A percentile compares a stretch with the other conserved stretches of the same genome.
phyloP scores from a whole-genome alignment of 2,113 vertebrate species.

The Psilopogon haemacephalus region DNA sequence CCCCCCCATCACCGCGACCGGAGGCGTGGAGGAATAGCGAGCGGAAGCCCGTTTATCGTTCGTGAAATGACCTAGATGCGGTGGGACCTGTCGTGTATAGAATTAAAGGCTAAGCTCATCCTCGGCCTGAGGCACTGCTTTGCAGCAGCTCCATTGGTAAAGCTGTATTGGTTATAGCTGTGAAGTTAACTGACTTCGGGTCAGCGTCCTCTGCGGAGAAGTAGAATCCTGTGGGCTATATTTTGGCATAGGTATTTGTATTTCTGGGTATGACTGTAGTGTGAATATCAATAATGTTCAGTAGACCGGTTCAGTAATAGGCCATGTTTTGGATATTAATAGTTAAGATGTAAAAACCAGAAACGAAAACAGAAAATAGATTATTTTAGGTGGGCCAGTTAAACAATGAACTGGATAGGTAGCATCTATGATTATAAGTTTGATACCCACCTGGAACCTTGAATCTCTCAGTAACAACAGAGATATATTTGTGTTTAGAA shows the following conservation, averaged over 20 bases:
- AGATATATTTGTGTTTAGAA: background rate
- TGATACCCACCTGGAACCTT: accelerated
- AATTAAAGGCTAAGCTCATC: accelerated
- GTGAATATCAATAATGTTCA: accelerated
- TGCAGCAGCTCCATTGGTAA: accelerated
- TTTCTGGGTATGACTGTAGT: accelerated
- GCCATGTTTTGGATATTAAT: accelerated
- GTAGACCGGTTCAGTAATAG: accelerated
- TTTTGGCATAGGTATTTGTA: accelerated
- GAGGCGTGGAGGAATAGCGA: too few species aligned
- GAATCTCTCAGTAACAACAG: accelerated
- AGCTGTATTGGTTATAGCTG: accelerated
- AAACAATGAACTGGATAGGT: background rate
- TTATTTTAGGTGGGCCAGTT: background rate
- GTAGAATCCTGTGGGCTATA: accelerated
- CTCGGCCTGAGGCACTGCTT: accelerated
- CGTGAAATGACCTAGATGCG: accelerated
- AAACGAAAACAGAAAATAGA: background rate
- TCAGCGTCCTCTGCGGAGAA: accelerated
- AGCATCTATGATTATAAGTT: background rate
- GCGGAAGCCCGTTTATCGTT: accelerated
- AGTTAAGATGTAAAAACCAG: background rate
- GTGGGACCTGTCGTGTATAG: accelerated
- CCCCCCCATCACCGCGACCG: too few species aligned
- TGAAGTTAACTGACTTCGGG: accelerated